phyloP scores from a whole-genome alignment of 1,140 invertebrate genomes.

The Riptortus pedestris region DNA sequence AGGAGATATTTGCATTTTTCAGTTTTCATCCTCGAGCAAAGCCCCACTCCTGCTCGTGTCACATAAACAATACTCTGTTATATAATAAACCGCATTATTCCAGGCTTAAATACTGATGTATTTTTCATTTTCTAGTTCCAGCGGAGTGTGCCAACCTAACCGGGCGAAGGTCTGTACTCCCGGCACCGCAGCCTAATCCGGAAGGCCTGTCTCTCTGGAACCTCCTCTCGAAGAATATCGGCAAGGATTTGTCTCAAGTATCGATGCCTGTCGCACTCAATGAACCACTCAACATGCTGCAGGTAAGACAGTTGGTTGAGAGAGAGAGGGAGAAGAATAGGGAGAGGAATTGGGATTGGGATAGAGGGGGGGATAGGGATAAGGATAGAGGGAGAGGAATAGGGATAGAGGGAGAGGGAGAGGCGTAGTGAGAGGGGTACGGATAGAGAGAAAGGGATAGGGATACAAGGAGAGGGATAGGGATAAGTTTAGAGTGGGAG shows the following conservation, averaged over 20 bases:
- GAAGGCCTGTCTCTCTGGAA: constrained; percentile 71
- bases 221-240: constrained; percentile 72
- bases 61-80: no score
- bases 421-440: no score
- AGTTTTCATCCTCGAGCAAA: no score
- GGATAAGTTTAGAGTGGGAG: no score
- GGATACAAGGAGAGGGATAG: no score
- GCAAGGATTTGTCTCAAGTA: constrained; percentile 75
- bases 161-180: constrained; percentile 58
- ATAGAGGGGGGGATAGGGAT: not conserved
- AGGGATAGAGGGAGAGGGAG: no score
- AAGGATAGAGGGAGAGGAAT: not conserved
- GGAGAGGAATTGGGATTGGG: not conserved
- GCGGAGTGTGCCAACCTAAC: no score
- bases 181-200: constrained; percentile 55
- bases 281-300: constrained; percentile 75
- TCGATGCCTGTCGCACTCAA: constrained; percentile 75
- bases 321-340: constrained; percentile 2
- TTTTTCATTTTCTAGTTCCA: not conserved
- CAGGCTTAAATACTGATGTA: no score
- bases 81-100: no score
- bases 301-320: constrained; percentile 37
- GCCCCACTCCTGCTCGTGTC: no score
- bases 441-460: no score
- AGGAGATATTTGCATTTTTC: no score